phyloP scores from a whole-genome alignment of 1,140 invertebrate genomes.

The Asbolus verrucosus region DNA sequence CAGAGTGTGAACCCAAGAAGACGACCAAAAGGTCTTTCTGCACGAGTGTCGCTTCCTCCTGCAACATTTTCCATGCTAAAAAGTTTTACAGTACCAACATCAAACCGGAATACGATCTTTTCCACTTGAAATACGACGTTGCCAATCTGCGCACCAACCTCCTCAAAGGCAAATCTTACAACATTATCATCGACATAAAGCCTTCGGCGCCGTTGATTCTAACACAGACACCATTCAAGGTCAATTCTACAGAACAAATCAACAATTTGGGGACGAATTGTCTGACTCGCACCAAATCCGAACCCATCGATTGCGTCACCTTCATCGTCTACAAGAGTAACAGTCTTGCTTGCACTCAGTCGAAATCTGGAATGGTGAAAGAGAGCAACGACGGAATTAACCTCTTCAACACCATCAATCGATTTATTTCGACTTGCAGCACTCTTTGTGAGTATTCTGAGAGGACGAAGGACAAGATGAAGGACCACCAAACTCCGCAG shows the following conservation, averaged over 20 bases:
- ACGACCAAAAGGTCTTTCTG: constrained; percentile 6
- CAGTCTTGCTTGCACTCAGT: neutral
- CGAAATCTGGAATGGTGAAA: neutral
- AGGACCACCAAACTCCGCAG: neutral
- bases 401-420: neutral
- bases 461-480: neutral
- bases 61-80: too few species aligned
- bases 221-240: neutral
- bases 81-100: neutral
- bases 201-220: constrained; percentile 18
- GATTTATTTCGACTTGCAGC: constrained; percentile 14
- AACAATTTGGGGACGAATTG: neutral
- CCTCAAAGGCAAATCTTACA: neutral
- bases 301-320: constrained; percentile 4
- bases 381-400: neutral
- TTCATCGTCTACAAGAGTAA: constrained; percentile 8
- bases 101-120: neutral
- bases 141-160: neutral
- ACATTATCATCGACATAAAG: constrained; percentile 18
- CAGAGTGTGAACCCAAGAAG: neutral
- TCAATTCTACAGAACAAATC: neutral
- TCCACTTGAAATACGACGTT: constrained; percentile 6
- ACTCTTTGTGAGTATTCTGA: constrained; percentile 4
- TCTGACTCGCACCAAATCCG: neutral
- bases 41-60: too few species aligned